Evolutionary conservation across 2,113 vertebrate genomes (phyloP).

Genomic region (Murina feae): DNA sequence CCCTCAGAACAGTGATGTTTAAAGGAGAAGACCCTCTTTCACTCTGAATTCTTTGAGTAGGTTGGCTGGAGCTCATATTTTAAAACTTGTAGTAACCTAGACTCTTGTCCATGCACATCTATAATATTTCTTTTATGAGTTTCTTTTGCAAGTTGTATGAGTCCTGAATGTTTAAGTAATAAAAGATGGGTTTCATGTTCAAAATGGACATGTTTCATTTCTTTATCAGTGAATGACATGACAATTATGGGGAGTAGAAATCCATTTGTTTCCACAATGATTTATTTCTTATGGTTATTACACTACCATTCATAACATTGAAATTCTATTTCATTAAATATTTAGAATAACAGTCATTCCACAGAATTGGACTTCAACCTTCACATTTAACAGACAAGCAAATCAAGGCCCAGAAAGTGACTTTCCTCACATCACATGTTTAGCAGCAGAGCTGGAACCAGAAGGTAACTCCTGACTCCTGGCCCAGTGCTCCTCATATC

Average conservation of each 20-base stretch:
- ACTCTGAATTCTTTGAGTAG: conserved; percentile 29
- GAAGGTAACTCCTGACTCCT: not conserved
- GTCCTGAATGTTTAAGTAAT: not conserved
- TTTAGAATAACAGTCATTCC: not conserved
- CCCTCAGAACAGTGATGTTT: not conserved
- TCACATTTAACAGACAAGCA: not conserved
- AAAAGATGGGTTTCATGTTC: not conserved
- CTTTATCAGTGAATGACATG: not conserved
- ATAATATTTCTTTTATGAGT: not conserved
- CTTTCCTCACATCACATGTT: not conserved
- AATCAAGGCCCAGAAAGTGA: not conserved
- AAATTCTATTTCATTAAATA: not conserved
- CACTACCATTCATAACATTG: not conserved
- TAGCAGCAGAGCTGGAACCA: not conserved
- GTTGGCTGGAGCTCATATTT: not conserved
- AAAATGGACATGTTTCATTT: not conserved
- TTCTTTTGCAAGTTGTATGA: not conserved
- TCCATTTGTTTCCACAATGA: not conserved
- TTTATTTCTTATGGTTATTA: not conserved
- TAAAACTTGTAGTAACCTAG: not conserved
- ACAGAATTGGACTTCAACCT: not conserved
- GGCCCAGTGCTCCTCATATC: not conserved
- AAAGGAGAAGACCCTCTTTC: conserved; percentile 42
- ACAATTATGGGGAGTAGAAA: not conserved
- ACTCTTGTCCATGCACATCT: not conserved